Percentiles rank a stretch among this genome's conserved stretches.
Evolutionary conservation across 2,888 invertebrate genomes (phyloP).

Genomic region (Acanthosepion lycidas): DNA sequence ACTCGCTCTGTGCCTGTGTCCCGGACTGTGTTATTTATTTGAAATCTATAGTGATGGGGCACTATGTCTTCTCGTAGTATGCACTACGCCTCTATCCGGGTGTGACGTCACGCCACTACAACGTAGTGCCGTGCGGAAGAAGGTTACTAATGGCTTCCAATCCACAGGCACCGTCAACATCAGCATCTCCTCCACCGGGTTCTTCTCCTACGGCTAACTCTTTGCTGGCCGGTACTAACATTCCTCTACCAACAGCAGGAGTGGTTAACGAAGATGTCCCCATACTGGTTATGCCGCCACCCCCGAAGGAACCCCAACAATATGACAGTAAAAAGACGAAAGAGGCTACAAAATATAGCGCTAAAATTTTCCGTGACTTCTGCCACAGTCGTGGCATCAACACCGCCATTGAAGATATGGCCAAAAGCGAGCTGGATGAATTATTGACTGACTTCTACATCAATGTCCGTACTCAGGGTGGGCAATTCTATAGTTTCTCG

Average conservation of each 20-base stretch:
- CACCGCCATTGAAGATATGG: constrained; percentile 44
- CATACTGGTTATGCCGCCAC: constrained; percentile 42
- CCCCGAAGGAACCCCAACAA: constrained; percentile 40
- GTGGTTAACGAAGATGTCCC: constrained; percentile 43
- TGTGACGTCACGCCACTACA: constrained; percentile 46
- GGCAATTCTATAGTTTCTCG: constrained; percentile 38
- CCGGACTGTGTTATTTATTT: background rate
- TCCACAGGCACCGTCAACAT: constrained; percentile 42
- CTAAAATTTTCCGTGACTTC: constrained; percentile 46
- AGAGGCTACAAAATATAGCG: constrained; percentile 46
- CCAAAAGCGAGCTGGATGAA: constrained; percentile 43
- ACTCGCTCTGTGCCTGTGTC: background rate
- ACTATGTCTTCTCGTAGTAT: constrained; percentile 45
- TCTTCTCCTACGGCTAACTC: constrained; percentile 40
- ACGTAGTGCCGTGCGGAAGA: constrained; percentile 47
- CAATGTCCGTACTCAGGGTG: constrained; percentile 45
- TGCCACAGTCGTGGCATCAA: constrained; percentile 45
- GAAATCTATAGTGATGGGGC: constrained; percentile 44
- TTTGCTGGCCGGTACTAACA: constrained; percentile 45
- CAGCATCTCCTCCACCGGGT: constrained; percentile 18
- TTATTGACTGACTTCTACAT: constrained; percentile 40
- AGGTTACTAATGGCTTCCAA: constrained; percentile 47
- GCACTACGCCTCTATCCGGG: constrained; percentile 42
- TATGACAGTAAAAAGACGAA: constrained; percentile 46
- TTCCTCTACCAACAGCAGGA: constrained; percentile 43